Base-by-base conservation (phyloP, 2,113 vertebrate genomes). In the Gavialis gangeticus region DNA sequence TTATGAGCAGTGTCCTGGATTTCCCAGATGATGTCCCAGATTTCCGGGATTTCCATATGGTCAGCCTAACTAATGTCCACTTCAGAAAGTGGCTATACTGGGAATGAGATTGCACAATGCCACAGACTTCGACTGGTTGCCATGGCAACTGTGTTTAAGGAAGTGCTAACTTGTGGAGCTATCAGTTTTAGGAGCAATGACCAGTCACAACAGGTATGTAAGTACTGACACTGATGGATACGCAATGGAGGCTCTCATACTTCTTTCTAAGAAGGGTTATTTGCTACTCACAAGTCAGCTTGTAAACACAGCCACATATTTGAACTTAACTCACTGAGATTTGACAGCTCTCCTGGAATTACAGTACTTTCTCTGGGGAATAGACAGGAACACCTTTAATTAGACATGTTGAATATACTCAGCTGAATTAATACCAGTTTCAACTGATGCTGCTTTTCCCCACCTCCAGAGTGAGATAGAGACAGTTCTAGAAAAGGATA, bases 321-420 rank as follows among this genome's bases (percentile, higher is more conserved):
- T 63, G 63, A 64, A 88, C 6, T 18, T 69, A 6, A 27, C 62
- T 75, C 56, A 63, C 18, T 37, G 15, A 69, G 85, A 28, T 21
- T 18, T 5, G 30, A 15, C 10, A 83, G 34, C 66, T 7, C 2
- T 78, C 63, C n/a, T 69, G 34, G 24, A 85, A 84, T 77, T 64
- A 87, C 19, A 57, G 54, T 19, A 81, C 46, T 56, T 27, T 10
- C 46, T 54, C 73, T 88, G 64, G 69, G 86, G 86, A 80, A 88
- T 27, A 67, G 75, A n/a, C 16, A 34, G 55, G 34, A 77, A 37
- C 16, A 60, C 22, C 30, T 80, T 28, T 27, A 64, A 37, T n/a
- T 60, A 88, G 27, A 5, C 5, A 27, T 34, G 90, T 85, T 76
- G 75, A 46, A 69, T 71, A 71, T 71, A 56, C 9, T 79, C 34